phyloP scores from a whole-genome alignment of 2,113 vertebrate genomes.

The Cyanoliseus patagonus region DNA sequence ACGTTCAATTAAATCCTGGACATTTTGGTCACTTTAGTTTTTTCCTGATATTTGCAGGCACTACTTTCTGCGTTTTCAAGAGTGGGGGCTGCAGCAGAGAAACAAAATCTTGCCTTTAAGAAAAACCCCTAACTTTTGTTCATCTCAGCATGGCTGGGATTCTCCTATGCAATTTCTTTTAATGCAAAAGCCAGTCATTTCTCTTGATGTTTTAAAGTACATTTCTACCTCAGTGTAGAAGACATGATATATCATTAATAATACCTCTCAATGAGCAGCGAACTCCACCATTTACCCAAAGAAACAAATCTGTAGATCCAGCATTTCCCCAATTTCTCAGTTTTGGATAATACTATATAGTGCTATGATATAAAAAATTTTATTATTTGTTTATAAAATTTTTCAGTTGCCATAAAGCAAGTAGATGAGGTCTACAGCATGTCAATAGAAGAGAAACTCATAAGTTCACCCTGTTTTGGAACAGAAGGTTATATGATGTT shows the following conservation, averaged over 20 bases:
- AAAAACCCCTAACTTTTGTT: not conserved
- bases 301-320: conserved; percentile 1
- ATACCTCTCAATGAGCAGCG: not conserved
- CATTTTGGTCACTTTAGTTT: not conserved
- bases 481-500: not conserved
- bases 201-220: not conserved
- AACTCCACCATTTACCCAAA: not conserved
- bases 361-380: not conserved
- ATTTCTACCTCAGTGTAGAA: not conserved
- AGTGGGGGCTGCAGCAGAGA: not conserved
- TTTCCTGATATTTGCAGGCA: not conserved
- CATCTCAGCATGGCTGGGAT: not conserved
- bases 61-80: not conserved
- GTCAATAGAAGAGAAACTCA: not conserved
- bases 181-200: not conserved
- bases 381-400: not conserved
- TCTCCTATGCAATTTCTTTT: not conserved
- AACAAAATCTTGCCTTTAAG: not conserved
- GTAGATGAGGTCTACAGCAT: not conserved
- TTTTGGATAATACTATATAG: not conserved
- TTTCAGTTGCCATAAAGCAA: not conserved
- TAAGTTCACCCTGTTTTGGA: not conserved
- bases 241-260: not conserved
- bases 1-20: conserved; percentile 13
- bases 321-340: not conserved